A percentile compares a stretch with the other conserved stretches of the same genome.
These are phyloP conservation scores for Actinostola sp. DNA, from an alignment of 92 coral and sea anemone species.

Conservation along the genomic window DNA sequence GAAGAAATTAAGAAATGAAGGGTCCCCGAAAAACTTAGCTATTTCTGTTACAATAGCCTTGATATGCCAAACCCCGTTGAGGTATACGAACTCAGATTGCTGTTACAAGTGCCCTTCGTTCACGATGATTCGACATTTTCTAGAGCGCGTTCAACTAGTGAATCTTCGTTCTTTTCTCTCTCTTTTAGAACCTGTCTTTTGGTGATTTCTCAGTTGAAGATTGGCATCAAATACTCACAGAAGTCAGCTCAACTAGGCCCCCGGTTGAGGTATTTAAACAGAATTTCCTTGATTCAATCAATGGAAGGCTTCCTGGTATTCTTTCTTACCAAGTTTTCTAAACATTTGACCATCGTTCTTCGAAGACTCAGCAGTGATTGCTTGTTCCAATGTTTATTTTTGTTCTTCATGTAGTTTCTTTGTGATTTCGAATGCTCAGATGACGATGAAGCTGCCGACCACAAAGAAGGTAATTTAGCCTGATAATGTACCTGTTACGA, in stretches of 20 bases:
- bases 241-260: conserved; percentile 62
- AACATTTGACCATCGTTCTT: too few species aligned
- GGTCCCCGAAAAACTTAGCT: conserved; percentile 11
- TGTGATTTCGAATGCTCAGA: conserved; percentile 71
- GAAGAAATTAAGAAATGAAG: conserved; percentile 27
- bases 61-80: conserved; percentile 45
- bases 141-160: conserved; percentile 1
- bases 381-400: neutral
- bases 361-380: too few species aligned
- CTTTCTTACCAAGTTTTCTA: too few species aligned
- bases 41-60: conserved; percentile 9
- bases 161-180: conserved; percentile 7
- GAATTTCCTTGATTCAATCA: neutral
- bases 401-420: conserved; percentile 55
- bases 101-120: neutral
- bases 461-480: conserved; percentile 23
- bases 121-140: neutral
- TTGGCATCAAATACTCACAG: conserved; percentile 69
- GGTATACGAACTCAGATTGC: conserved; percentile 9
- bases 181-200: conserved; percentile 68
- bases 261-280: conserved; percentile 78
- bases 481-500: conserved; percentile 4
- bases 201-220: conserved; percentile 86
- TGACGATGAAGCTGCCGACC: conserved; percentile 55
- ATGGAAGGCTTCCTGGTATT: neutral